Base-by-base conservation (phyloP, 2,888 invertebrate species). In the Pterostichus niger region DNA sequence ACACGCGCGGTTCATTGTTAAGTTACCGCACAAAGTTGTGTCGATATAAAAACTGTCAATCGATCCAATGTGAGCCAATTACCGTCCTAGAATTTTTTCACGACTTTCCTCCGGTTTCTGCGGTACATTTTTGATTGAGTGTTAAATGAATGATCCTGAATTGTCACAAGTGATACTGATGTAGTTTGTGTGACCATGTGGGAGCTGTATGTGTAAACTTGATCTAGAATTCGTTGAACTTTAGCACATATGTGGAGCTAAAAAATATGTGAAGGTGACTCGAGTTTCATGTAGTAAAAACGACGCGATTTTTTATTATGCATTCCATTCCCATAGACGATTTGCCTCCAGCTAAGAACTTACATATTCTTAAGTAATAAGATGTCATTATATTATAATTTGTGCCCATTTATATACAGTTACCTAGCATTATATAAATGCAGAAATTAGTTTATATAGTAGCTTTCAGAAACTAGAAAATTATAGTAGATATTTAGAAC, bases 191-290 rank as follows among this genome's bases (percentile, higher is more conserved):
- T 49, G 49, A n/a, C 49, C 64, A 64, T 35, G 33, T 64, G 64
- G 64, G 24, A n/a, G 35, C 64, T 64, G n/a, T 78, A 61, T 78
- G 61, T 40, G 59, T 78, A 78, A 61, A 78, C 78, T 78, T 78
- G 78, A 59, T 78, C 44, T 56, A 59, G 59, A 78, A 78, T 78
- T 59, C 78, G 78, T 78, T 78, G 78, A 78, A 78, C 78, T 78
- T 75, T 52, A 52, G 17, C 54, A 56, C 76, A 76, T 56, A 78
- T 78, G 78, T 46, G 78, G 40, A 59, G 46, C 44, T 78, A 61
- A 78, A 78, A 78, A 78, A 35, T 78, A 40, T 78, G 78, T 78
- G 78, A 61, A 78, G 78, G 78, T 78, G 59, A 78, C 59, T 76
- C 46, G 68, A 44, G 24, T 71, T 71, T 40, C 44, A 44, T 40